Evolutionary conservation across 2,888 invertebrate genomes (phyloP), one percentile per base, ranked within the genome.

Genomic region (Tuberolachnus salignus): DNA sequence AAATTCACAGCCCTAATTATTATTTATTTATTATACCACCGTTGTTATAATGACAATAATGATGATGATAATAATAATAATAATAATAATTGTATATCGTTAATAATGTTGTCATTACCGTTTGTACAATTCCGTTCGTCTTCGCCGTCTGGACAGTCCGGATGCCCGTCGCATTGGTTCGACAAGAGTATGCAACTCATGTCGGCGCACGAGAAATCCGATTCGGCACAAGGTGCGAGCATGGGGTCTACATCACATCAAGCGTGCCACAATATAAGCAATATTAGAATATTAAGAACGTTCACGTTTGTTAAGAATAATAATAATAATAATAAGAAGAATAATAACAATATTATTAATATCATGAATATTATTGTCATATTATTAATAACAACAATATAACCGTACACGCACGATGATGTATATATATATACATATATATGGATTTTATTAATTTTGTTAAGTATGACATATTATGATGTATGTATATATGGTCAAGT

Each of bases 151-250:
- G 88, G 88, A 85, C 94, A 94, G 86, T 94, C 91, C 84, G 88
- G 88, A 83, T 88, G 89, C 81, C 92, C 91, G 85, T 94, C 91
- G 85, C 94, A 94, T 71, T 91, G 89, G 82, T 89, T 87, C 64
- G 88, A 86, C 82, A 89, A 87, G 63, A 91, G 90, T 83, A 94
- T 90, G 85, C 94, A 94, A 83, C 89, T 88, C 71, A 92, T 91
- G 85, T 93, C 92, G 80, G 87, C 87, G 85, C 94, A 94, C 82
- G 89, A 90, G 86, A 92, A 93, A 83, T 88, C 87, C 83, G 85
- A 85, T 81, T 85, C 82, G 75, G 85, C 85, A 84, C 87, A 88
- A 82, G 85, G 85, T 81, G 86, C 85, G 83, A 84, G 82, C 84
- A 84, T 85, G 85, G 84, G 63, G 70, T 73, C 80, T 80, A 69